Conservation (phyloP, 2,113 vertebrate genomes). For the Serinus canaria region DNA sequence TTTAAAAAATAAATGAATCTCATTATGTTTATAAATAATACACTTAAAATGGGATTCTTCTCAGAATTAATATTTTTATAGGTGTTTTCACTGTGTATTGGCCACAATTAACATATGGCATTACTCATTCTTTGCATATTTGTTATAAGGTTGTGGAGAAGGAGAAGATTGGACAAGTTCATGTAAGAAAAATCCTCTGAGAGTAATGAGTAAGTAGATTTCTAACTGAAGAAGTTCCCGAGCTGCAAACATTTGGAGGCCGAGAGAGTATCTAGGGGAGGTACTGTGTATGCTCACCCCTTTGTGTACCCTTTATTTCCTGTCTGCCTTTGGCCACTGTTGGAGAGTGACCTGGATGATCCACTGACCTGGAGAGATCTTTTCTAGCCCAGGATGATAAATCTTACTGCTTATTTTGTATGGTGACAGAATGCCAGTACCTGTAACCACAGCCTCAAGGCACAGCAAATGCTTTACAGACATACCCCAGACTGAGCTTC, state of each 20-base stretch:
- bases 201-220: background rate
- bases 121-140: background rate
- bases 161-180: background rate
- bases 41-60: background rate
- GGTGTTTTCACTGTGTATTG: background rate
- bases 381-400: background rate
- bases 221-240: background rate
- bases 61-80: background rate
- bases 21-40: background rate
- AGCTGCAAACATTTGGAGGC: background rate
- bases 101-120: background rate
- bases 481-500: background rate
- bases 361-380: background rate
- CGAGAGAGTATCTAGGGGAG: background rate
- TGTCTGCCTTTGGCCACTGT: background rate
- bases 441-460: background rate
- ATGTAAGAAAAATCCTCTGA: background rate
- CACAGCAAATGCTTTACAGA: background rate
- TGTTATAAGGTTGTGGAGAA: background rate
- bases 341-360: background rate
- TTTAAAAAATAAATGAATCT: background rate
- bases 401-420: background rate
- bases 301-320: background rate
- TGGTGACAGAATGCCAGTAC: background rate
- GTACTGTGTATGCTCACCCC: background rate